Percentiles rank a stretch among this genome's conserved stretches.
Conservation (phyloP, 1,140 invertebrate genomes). For the Temnothorax curvispinosus region DNA sequence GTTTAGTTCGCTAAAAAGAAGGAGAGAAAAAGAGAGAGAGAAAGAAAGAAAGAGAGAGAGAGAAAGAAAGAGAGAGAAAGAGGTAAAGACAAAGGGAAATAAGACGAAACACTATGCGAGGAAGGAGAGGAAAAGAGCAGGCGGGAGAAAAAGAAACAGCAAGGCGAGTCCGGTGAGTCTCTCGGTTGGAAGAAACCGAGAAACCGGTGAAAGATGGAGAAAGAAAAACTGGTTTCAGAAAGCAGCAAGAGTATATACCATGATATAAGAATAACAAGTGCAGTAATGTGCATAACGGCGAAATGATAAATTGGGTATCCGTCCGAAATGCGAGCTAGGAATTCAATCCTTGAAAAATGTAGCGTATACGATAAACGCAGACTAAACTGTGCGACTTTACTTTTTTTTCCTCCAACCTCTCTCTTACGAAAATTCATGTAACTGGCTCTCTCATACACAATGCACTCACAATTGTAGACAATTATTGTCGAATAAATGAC, state of each 20-base stretch:
- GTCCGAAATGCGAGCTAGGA: constrained; percentile 6
- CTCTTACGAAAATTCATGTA: neutral
- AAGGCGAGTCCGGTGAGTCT: constrained; percentile 24
- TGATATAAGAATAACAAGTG: constrained; percentile 40
- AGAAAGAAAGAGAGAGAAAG: neutral
- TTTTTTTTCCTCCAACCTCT: neutral
- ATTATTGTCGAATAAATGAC: neutral
- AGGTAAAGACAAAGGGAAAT: constrained; percentile 72
- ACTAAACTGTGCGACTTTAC: neutral
- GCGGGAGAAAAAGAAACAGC: constrained; percentile 47
- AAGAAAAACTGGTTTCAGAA: constrained; percentile 60
- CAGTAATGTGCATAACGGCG: constrained; percentile 33
- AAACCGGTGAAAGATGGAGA: constrained; percentile 32
- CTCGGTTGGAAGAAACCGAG: constrained; percentile 33
- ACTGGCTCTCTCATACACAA: neutral
- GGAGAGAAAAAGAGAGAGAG: neutral
- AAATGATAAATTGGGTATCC: constrained; percentile 22
- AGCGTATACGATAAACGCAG: neutral
- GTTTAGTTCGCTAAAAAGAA: constrained; percentile 61
- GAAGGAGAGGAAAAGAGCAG: constrained; percentile 50
- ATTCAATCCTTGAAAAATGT: constrained; percentile 29
- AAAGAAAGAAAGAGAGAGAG: neutral
- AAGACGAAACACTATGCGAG: constrained; percentile 65
- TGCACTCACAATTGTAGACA: neutral
- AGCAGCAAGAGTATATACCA: constrained; percentile 13